Evolutionary conservation across 2,888 invertebrate species (phyloP).

Genomic region (Perithous albicinctus): DNA sequence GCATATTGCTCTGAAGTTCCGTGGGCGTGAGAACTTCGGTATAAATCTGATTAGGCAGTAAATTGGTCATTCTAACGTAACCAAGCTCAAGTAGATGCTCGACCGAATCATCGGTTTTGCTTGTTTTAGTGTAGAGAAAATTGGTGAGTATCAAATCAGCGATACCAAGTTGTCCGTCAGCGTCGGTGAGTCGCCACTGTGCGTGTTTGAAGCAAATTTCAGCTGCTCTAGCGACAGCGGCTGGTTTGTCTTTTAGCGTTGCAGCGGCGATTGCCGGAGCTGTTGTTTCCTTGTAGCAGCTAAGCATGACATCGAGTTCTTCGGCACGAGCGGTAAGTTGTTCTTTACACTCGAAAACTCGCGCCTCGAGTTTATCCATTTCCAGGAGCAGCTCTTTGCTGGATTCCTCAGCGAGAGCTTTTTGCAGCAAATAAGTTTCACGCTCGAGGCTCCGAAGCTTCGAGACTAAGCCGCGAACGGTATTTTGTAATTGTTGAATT

Average conservation of each 20-base stretch:
- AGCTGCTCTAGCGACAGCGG: constrained; percentile 92
- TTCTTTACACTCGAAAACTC: constrained; percentile 96
- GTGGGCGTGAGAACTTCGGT: constrained; percentile 94
- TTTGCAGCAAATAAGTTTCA: constrained; percentile 94
- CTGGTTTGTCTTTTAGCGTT: constrained; percentile 89
- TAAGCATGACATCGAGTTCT: constrained; percentile 97
- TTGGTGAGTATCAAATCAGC: constrained; percentile 98
- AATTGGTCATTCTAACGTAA: constrained; percentile 97
- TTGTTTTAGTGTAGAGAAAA: constrained; percentile 98
- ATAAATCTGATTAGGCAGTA: constrained; percentile 97
- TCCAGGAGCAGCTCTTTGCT: constrained; percentile 88
- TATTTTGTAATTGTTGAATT: constrained; percentile 94
- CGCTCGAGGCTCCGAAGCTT: constrained; percentile 94
- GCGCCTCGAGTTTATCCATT: constrained; percentile 89
- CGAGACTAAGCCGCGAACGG: constrained; percentile 90
- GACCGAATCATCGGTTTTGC: constrained; percentile 98
- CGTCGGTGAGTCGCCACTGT: constrained; percentile 98
- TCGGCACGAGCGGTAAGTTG: constrained; percentile 94
- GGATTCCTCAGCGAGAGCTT: constrained; percentile 90
- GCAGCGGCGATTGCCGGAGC: constrained; percentile 86
- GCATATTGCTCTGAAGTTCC: constrained; percentile 93
- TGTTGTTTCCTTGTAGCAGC: constrained; percentile 94
- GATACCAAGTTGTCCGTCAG: constrained; percentile 98
- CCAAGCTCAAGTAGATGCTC: constrained; percentile 98
- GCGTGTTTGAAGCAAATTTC: constrained; percentile 99